phyloP scores from a whole-genome alignment of 2,113 vertebrate species.

The Mirounga angustirostris region DNA sequence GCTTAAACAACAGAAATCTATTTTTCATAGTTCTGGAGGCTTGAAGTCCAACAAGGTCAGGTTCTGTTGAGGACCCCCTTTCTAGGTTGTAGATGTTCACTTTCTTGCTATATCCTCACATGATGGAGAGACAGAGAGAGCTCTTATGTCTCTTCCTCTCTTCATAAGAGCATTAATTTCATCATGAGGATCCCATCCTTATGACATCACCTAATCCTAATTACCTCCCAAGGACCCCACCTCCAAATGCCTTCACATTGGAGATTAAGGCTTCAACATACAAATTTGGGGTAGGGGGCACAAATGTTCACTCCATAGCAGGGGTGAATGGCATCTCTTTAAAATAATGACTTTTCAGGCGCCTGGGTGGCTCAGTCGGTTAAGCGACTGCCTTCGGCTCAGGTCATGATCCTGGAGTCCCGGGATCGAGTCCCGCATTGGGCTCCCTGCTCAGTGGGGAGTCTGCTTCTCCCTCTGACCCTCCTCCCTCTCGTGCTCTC shows the following conservation, averaged over 20 bases:
- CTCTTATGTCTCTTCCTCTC: neutral
- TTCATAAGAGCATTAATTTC: neutral
- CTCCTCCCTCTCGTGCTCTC: no score
- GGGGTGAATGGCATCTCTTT: neutral
- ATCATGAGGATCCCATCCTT: neutral
- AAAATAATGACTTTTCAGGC: conserved; percentile 19
- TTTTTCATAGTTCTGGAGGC: neutral
- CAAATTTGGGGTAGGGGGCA: neutral
- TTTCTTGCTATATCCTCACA: neutral
- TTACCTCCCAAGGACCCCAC: neutral
- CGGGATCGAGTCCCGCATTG: no score
- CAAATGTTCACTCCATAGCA: neutral
- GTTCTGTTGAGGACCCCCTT: neutral
- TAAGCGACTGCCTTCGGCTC: no score
- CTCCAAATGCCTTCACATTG: neutral
- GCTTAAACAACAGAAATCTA: neutral
- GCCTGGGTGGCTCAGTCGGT: no score
- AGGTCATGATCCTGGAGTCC: no score
- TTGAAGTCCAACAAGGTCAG: neutral
- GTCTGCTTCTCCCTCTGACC: no score
- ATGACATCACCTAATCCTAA: neutral
- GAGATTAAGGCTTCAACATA: neutral
- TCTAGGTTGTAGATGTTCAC: neutral
- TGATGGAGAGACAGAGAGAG: neutral
- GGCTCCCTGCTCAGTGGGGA: no score